A percentile compares a stretch with the other conserved stretches of the same genome.
Evolutionary conservation across 2,888 invertebrate genomes (phyloP).

Genomic region (Chesias legatella): DNA sequence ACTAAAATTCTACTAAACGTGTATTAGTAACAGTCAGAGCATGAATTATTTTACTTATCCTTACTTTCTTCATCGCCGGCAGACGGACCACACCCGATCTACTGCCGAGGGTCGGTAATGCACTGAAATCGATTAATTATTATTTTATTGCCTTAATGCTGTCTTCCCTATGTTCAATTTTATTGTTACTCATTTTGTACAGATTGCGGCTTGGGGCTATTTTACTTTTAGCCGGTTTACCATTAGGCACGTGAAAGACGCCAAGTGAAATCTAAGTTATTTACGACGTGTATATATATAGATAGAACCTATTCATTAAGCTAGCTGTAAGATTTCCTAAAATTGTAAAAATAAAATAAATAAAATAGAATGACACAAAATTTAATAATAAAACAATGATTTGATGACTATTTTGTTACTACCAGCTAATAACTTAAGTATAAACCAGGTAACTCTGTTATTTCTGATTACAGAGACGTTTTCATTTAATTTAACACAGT

Average conservation of each 20-base stretch:
- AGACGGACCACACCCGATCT: conserved; percentile 41
- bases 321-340: too few species aligned
- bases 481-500: too few species aligned
- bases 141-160: conserved; percentile 61
- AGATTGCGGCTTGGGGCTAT: conserved; percentile 2
- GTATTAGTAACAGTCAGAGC: not conserved
- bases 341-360: too few species aligned
- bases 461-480: too few species aligned
- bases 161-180: conserved; percentile 21
- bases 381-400: too few species aligned
- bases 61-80: conserved; percentile 9
- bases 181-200: conserved; percentile 18
- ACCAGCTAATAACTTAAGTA: too few species aligned
- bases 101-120: conserved; percentile 63
- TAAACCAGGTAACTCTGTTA: too few species aligned
- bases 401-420: too few species aligned
- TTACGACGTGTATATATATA: too few species aligned
- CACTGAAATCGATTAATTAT: conserved; percentile 77
- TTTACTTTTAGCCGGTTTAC: not conserved
- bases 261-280: too few species aligned
- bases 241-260: not conserved
- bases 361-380: too few species aligned
- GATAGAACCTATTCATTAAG: too few species aligned
- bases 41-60: not conserved
- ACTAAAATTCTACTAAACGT: not conserved